Evolutionary conservation across 2,797 vertebrate species (phyloP).

Genomic region (Typhlichthys subterraneus): DNA sequence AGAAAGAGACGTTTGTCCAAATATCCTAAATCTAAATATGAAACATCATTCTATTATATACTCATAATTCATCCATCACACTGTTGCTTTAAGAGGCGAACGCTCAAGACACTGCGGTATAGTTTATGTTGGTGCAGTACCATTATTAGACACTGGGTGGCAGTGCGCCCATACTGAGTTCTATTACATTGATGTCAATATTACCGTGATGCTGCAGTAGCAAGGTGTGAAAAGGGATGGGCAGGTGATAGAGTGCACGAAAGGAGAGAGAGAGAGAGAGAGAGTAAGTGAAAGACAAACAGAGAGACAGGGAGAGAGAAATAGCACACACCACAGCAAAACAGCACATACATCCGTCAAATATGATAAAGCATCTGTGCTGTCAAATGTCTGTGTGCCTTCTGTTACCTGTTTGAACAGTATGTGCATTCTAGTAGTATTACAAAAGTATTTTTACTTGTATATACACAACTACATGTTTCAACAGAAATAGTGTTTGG

Average conservation of each 20-base stretch:
- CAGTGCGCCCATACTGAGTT: slow-evolving; percentile 53
- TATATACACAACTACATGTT: no score
- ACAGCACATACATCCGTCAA: slow-evolving; percentile 8
- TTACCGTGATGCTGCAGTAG: slow-evolving; percentile 44
- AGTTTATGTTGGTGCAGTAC: slow-evolving; percentile 42
- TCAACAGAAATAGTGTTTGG: no score
- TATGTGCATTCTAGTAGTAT: neutral
- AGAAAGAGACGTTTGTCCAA: neutral
- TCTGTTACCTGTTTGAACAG: slow-evolving; percentile 2
- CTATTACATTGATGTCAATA: neutral
- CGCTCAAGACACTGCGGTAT: slow-evolving; percentile 53
- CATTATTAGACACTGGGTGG: slow-evolving; percentile 61
- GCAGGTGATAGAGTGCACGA: slow-evolving; percentile 9
- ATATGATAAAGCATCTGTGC: slow-evolving; percentile 2
- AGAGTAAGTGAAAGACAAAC: slow-evolving; percentile 40
- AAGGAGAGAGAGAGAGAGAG: neutral
- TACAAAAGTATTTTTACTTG: no score
- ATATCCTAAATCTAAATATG: neutral
- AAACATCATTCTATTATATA: slow-evolving; percentile 29
- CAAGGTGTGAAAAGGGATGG: slow-evolving; percentile 30
- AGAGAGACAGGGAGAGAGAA: slow-evolving; percentile 70
- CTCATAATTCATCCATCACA: slow-evolving; percentile 29
- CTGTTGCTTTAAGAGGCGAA: slow-evolving; percentile 34
- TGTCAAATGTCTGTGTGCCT: slow-evolving; percentile 2
- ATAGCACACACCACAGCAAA: slow-evolving; percentile 28